These are phyloP conservation scores for Acanthochromis polyacanthus DNA, from an alignment of 2,113 vertebrate species.

Conservation along the genomic window DNA sequence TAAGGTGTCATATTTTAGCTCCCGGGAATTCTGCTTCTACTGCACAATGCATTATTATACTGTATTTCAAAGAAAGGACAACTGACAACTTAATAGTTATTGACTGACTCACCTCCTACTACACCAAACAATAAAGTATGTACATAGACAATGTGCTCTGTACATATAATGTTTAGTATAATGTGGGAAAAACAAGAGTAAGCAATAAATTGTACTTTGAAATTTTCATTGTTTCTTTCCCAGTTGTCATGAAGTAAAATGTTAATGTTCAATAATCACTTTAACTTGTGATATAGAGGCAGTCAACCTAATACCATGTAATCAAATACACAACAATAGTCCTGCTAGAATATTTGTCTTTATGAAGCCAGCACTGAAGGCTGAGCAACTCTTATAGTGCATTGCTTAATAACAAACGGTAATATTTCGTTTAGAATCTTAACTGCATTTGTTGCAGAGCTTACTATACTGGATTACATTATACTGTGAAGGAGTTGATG, in stretches of 20 bases:
- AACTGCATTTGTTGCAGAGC: background rate
- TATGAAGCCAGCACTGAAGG: background rate
- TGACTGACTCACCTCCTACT: background rate
- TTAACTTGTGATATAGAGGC: too few species aligned
- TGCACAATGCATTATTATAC: slow-evolving; percentile 16
- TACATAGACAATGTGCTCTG: slow-evolving; percentile 8
- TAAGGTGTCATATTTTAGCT: slow-evolving; percentile 49
- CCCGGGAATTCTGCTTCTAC: slow-evolving; percentile 23
- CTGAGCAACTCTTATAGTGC: background rate
- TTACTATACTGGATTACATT: slow-evolving; percentile 9
- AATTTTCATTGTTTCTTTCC: too few species aligned
- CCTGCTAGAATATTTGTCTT: background rate
- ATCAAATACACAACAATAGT: background rate
- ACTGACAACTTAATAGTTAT: slow-evolving; percentile 15
- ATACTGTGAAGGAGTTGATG: slow-evolving; percentile 5
- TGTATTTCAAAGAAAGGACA: slow-evolving; percentile 20
- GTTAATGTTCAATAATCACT: too few species aligned
- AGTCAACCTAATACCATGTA: background rate
- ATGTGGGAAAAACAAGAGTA: background rate
- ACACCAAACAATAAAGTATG: slow-evolving; percentile 5
- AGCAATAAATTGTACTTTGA: too few species aligned
- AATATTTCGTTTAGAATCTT: background rate
- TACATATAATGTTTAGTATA: slow-evolving; percentile 8
- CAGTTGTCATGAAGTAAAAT: too few species aligned
- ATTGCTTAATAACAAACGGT: background rate